Evolutionary conservation across 2,113 vertebrate species (phyloP).

Genomic region (Corythaeola cristata): DNA sequence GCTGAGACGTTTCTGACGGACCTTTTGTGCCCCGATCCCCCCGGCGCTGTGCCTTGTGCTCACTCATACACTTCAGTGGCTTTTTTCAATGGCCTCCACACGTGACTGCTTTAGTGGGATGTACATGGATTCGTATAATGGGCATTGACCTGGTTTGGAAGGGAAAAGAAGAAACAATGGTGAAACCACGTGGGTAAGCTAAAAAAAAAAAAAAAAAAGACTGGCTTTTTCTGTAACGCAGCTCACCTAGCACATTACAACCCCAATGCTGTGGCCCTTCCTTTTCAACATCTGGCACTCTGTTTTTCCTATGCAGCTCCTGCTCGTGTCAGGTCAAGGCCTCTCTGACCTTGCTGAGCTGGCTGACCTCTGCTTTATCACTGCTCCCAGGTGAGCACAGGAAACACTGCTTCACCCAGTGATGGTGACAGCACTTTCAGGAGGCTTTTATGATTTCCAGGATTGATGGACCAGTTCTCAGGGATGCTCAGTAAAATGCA

Average conservation of each 20-base stretch:
- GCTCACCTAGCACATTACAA: neutral
- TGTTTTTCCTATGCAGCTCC: neutral
- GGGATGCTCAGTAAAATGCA: accelerated
- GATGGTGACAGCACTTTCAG: accelerated
- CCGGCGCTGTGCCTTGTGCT: accelerated
- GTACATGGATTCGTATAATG: neutral
- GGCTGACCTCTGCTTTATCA: neutral
- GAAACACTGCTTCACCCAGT: neutral
- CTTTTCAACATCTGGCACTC: neutral
- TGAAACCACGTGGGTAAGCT: neutral
- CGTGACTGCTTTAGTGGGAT: neutral
- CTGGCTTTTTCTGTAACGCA: neutral
- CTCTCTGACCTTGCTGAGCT: neutral
- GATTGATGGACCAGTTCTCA: neutral
- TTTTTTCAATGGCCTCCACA: neutral
- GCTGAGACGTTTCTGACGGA: neutral
- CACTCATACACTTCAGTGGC: neutral
- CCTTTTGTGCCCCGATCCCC: neutral
- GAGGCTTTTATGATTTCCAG: neutral
- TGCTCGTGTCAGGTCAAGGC: neutral
- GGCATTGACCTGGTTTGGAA: neutral
- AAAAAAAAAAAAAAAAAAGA: neutral
- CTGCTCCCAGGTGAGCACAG: neutral
- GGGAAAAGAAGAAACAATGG: neutral
- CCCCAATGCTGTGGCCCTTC: neutral